These are phyloP conservation scores for Syrista parreyssii DNA, from an alignment of 2,888 invertebrate genomes.

Conservation along the genomic window DNA sequence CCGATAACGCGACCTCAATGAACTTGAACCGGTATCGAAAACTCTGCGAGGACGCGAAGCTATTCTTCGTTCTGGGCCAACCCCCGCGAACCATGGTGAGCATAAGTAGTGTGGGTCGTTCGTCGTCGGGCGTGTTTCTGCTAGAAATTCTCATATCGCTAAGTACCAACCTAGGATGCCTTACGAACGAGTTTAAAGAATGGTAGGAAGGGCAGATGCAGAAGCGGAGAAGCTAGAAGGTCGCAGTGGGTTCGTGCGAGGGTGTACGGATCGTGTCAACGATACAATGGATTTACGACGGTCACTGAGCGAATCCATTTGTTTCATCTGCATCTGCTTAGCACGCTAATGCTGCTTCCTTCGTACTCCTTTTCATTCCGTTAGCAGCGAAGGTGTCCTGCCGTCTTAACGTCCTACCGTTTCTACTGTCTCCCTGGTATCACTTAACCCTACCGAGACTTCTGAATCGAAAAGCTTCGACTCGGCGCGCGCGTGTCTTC, in stretches of 20 bases:
- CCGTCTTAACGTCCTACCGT: neutral
- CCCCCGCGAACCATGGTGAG: neutral
- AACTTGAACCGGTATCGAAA: constrained; percentile 3
- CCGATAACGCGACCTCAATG: constrained; percentile 9
- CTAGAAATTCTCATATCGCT: neutral
- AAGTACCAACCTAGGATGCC: neutral
- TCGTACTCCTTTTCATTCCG: constrained; percentile 21
- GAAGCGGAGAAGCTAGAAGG: constrained; percentile 32
- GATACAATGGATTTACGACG: constrained; percentile 61
- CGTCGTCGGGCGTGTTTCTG: neutral
- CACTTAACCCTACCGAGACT: neutral
- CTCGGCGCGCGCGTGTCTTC: neutral
- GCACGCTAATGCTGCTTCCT: constrained; percentile 56
- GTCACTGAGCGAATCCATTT: constrained; percentile 62
- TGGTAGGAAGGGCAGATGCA: constrained; percentile 20
- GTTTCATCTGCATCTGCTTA: constrained; percentile 64
- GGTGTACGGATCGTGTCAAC: constrained; percentile 62
- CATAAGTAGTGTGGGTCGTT: neutral
- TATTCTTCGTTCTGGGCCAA: neutral
- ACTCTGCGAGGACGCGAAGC: neutral
- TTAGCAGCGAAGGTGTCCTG: constrained; percentile 13
- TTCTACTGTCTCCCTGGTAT: neutral
- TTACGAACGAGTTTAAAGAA: neutral
- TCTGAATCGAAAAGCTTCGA: neutral
- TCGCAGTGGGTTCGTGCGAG: constrained; percentile 55